Percentiles rank a stretch among this genome's conserved stretches.
Conservation (phyloP, 2,888 invertebrate genomes). For the Drosophila sordidula region DNA sequence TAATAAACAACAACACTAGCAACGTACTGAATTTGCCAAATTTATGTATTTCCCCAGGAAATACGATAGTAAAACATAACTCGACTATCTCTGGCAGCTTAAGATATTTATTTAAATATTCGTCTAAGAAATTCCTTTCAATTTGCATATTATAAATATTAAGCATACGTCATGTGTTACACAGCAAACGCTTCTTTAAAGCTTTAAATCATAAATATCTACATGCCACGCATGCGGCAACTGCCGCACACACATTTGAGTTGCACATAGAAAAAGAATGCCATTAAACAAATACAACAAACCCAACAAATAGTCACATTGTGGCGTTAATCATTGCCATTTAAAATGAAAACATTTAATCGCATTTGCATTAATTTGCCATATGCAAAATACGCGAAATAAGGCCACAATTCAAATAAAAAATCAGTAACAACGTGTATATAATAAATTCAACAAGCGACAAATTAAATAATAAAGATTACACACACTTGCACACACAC, state of each 20-base stretch:
- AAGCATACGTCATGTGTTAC: constrained; percentile 53
- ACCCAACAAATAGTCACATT: constrained; percentile 60
- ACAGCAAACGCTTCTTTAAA: neutral
- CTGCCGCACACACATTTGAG: constrained; percentile 22
- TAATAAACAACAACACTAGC: constrained; percentile 33
- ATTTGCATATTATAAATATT: constrained; percentile 29
- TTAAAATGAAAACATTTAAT: constrained; percentile 73
- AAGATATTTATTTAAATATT: constrained; percentile 3
- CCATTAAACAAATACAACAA: constrained; percentile 16
- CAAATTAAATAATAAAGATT: constrained; percentile 75
- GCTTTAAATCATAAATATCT: constrained; percentile 16
- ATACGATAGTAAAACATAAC: constrained; percentile 2
- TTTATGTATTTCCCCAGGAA: constrained; percentile 14
- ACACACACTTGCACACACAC: constrained; percentile 31
- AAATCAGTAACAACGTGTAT: constrained; percentile 1
- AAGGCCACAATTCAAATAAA: constrained; percentile 21
- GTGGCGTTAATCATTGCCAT: constrained; percentile 54
- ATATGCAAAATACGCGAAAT: constrained; percentile 37
- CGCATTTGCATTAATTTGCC: constrained; percentile 73
- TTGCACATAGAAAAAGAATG: constrained; percentile 22
- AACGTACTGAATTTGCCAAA: constrained; percentile 12
- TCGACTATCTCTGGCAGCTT: neutral
- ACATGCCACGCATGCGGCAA: constrained; percentile 14
- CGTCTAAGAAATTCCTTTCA: constrained; percentile 10
- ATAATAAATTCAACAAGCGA: constrained; percentile 49